Conservation (phyloP, 2,113 vertebrate genomes). For the Sebastes schlegelii region DNA sequence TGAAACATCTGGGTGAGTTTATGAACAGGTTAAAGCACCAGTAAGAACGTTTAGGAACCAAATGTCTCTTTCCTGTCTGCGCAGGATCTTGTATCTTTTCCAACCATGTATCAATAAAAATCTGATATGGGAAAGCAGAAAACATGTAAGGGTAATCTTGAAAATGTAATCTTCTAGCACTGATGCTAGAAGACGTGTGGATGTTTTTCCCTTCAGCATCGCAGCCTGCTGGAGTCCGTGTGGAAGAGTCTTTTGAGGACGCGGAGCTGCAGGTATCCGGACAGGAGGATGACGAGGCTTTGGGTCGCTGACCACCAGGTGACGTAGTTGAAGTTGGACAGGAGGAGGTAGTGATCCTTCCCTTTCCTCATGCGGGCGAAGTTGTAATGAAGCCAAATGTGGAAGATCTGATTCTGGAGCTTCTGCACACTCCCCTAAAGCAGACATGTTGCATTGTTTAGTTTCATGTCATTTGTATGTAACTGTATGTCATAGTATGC, state of each 20-base stretch:
- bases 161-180: not conserved
- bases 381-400: slow-evolving; percentile 90
- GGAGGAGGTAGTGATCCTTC: slow-evolving; percentile 85
- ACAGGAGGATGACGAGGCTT: slow-evolving; percentile 84
- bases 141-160: not conserved
- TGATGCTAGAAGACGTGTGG: too few relatives aligned
- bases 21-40: too few relatives aligned
- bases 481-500: not conserved
- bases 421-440: slow-evolving; percentile 81
- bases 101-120: not conserved
- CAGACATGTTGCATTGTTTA: not conserved
- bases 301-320: slow-evolving; percentile 88
- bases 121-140: not conserved
- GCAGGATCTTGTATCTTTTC: not conserved
- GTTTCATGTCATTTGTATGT: not conserved
- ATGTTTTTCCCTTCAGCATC: slow-evolving; percentile 77
- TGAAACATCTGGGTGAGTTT: too few relatives aligned
- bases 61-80: too few relatives aligned
- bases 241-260: slow-evolving; percentile 87
- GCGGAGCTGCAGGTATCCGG: slow-evolving; percentile 85
- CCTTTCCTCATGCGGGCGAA: slow-evolving; percentile 86
- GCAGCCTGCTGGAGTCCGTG: slow-evolving; percentile 66
- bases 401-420: slow-evolving; percentile 83
- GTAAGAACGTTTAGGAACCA: too few relatives aligned
- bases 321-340: slow-evolving; percentile 86